Conservation (phyloP, 2,888 invertebrate genomes). For the Ichneumoninae sp. region DNA sequence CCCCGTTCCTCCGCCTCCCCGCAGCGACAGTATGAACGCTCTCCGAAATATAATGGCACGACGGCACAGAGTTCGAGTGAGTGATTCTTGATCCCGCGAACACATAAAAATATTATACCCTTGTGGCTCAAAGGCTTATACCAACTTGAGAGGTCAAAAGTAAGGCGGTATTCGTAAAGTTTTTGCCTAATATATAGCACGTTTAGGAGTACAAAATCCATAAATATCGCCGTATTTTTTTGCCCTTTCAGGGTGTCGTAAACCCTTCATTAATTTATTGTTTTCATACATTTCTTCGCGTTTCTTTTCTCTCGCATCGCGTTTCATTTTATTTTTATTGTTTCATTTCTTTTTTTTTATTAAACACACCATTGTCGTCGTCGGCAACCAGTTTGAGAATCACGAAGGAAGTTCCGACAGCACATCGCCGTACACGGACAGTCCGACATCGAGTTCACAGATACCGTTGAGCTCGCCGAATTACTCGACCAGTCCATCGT, state of each 20-base stretch:
- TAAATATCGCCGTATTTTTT: too few species aligned
- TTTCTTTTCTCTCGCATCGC: not conserved
- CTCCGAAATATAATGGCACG: constrained; percentile 82
- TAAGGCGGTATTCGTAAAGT: too few species aligned
- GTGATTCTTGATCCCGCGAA: constrained; percentile 36
- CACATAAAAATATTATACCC: not conserved
- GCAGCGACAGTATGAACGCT: constrained; percentile 84
- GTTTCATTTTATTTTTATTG: constrained; percentile 22
- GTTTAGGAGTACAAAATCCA: too few species aligned
- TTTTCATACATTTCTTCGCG: not conserved
- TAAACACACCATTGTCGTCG: constrained; percentile 65
- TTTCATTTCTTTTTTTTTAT: constrained; percentile 25
- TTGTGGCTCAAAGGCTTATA: not conserved
- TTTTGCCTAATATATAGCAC: too few species aligned
- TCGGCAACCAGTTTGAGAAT: constrained; percentile 76
- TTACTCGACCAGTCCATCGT: constrained; percentile 79
- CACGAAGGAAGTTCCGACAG: constrained; percentile 81
- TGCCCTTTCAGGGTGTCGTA: too few species aligned
- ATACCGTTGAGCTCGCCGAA: constrained; percentile 80
- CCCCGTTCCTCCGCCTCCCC: constrained; percentile 82
- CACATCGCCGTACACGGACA: constrained; percentile 80
- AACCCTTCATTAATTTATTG: not conserved
- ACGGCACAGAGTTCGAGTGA: constrained; percentile 81
- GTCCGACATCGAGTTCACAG: constrained; percentile 78
- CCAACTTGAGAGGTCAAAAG: too few species aligned